phyloP scores from a whole-genome alignment of 2,113 vertebrate species.

The Podilymbus podiceps region DNA sequence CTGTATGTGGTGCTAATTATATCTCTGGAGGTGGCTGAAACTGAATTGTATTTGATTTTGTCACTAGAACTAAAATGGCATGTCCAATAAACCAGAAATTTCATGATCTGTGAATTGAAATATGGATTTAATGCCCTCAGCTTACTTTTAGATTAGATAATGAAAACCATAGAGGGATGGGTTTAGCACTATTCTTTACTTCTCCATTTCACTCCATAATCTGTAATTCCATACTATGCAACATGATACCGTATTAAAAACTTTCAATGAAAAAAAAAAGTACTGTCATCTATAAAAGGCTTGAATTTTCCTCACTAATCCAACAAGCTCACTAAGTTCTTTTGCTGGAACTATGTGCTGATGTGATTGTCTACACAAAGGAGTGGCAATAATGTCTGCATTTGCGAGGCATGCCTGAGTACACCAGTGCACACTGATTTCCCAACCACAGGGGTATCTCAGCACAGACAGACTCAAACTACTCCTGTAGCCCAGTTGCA shows the following conservation, averaged over 20 bases:
- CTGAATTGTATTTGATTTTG: not conserved
- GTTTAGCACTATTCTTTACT: not conserved
- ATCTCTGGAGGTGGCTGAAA: not conserved
- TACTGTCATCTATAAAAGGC: not conserved
- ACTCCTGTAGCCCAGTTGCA: not conserved
- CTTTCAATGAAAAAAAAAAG: not conserved
- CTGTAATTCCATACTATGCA: not conserved
- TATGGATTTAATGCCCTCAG: not conserved
- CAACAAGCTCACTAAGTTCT: not conserved
- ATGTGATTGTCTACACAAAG: not conserved
- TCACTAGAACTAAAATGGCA: not conserved
- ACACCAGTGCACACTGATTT: not conserved
- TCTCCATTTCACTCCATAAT: not conserved
- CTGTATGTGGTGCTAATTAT: not conserved
- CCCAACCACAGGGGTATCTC: not conserved
- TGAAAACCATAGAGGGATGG: not conserved
- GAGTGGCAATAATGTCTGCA: accelerated
- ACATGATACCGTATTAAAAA: not conserved
- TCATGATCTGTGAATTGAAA: not conserved
- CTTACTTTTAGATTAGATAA: not conserved
- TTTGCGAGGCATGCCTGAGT: accelerated
- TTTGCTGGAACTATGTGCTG: not conserved
- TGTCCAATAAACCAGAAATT: not conserved
- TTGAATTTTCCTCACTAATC: not conserved
- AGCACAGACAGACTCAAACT: not conserved